phyloP scores from a whole-genome alignment of 1,140 invertebrate species.

The Rhagoletis zephyria region DNA sequence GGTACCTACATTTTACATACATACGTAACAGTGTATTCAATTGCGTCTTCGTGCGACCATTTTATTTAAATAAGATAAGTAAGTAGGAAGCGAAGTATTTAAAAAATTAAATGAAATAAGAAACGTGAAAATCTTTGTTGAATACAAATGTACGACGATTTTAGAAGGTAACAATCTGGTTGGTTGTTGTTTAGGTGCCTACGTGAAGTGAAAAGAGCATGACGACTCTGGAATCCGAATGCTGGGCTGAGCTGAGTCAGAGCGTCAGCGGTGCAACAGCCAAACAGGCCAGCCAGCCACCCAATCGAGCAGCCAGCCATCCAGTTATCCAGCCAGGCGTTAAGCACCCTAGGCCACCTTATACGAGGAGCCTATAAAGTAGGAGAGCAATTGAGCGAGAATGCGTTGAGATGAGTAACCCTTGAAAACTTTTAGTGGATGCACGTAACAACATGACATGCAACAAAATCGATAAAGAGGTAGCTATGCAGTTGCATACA shows the following conservation, averaged over 20 bases:
- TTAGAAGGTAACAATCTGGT: neutral
- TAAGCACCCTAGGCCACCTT: constrained; percentile 10
- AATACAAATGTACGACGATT: no score
- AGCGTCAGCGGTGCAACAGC: neutral
- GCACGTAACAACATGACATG: constrained; percentile 46
- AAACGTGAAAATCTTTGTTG: no score
- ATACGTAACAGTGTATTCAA: neutral
- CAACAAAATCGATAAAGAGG: constrained; percentile 49
- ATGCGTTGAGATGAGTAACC: constrained; percentile 50
- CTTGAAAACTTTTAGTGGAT: constrained; percentile 49
- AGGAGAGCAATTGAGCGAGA: constrained; percentile 18
- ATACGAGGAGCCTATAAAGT: constrained; percentile 7
- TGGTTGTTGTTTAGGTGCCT: neutral
- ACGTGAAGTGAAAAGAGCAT: neutral
- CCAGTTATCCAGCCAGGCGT: constrained; percentile 1
- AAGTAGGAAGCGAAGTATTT: no score
- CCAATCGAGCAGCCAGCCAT: neutral
- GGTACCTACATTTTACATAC: neutral
- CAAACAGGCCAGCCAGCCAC: neutral
- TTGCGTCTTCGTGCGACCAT: no score
- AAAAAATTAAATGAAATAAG: no score
- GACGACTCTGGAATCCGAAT: constrained; percentile 26
- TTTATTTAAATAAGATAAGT: no score
- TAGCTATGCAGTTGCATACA: constrained; percentile 9
- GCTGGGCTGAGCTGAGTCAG: constrained; percentile 16